phyloP scores from a whole-genome alignment of 2,113 vertebrate genomes.

The Oenanthe oenanthe region DNA sequence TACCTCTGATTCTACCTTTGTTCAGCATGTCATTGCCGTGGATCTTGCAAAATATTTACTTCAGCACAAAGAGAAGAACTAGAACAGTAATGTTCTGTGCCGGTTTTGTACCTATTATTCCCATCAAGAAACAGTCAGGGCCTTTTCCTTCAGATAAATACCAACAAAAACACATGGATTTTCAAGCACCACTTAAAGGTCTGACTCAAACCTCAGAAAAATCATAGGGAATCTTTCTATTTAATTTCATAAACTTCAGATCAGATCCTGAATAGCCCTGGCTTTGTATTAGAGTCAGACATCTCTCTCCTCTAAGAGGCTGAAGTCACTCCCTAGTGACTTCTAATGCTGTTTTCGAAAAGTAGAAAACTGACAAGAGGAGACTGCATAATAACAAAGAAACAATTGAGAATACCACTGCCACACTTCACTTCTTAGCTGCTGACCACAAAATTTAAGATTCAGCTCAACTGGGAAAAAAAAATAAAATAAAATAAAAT shows the following conservation, averaged over 20 bases:
- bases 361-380: background rate
- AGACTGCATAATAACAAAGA: background rate
- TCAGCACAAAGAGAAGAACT: background rate
- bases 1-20: background rate
- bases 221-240: background rate
- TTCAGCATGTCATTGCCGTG: background rate
- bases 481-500: background rate
- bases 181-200: background rate
- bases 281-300: background rate
- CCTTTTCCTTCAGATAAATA: background rate
- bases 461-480: background rate
- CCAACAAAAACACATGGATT: background rate
- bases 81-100: background rate
- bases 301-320: background rate
- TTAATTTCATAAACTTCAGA: constrained; percentile 20
- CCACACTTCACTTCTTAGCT: background rate
- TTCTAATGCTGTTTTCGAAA: constrained; percentile 25
- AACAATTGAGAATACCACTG: background rate
- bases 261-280: background rate
- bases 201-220: background rate
- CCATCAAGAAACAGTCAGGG: background rate
- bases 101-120: background rate
- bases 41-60: background rate
- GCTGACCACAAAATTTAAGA: constrained; percentile 17
- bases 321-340: constrained; percentile 5